A percentile compares a stretch with the other conserved stretches of the same genome.
Conservation (phyloP, 30 jellyfish, hydroid and myxozoan genomes). For the Morbakka virulenta region DNA sequence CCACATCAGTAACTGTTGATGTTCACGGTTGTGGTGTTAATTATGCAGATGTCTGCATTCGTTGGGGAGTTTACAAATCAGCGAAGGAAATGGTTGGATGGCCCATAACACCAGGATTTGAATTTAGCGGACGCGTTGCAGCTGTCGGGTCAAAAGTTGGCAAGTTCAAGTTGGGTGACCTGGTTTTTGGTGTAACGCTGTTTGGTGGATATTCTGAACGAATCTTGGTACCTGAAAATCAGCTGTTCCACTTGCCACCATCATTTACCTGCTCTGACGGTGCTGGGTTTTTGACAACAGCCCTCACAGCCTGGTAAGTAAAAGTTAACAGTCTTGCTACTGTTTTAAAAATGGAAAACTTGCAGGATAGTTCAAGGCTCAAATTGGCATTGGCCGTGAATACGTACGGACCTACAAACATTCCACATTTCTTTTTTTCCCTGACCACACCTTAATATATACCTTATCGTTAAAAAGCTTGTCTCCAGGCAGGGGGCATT, state of each 20-base stretch:
- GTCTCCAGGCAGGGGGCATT: too few relatives aligned
- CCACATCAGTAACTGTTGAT: slow-evolving; percentile 35
- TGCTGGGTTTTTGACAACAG: slow-evolving; percentile 84
- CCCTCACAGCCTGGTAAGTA: slow-evolving; percentile 71
- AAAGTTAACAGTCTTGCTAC: slow-evolving; percentile 1
- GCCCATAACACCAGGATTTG: slow-evolving; percentile 98
- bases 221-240: slow-evolving; percentile 63
- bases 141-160: slow-evolving; percentile 70
- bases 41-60: slow-evolving; percentile 67
- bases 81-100: slow-evolving; percentile 89
- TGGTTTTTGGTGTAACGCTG: slow-evolving; percentile 73
- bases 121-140: slow-evolving; percentile 74
- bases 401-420: too few relatives aligned
- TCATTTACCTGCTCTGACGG: slow-evolving; percentile 63
- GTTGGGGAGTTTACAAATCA: slow-evolving; percentile 79
- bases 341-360: too few relatives aligned
- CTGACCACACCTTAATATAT: too few relatives aligned
- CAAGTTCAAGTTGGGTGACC: slow-evolving; percentile 67
- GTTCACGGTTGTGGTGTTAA: slow-evolving; percentile 80
- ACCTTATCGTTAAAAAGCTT: too few relatives aligned
- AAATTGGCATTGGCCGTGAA: too few relatives aligned
- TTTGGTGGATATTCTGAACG: slow-evolving; percentile 80
- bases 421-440: too few relatives aligned
- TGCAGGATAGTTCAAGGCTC: too few relatives aligned
- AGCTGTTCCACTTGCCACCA: slow-evolving; percentile 57